These are phyloP conservation scores for Sebastes minor DNA, from an alignment of 2,797 vertebrate species.

Conservation along the genomic window DNA sequence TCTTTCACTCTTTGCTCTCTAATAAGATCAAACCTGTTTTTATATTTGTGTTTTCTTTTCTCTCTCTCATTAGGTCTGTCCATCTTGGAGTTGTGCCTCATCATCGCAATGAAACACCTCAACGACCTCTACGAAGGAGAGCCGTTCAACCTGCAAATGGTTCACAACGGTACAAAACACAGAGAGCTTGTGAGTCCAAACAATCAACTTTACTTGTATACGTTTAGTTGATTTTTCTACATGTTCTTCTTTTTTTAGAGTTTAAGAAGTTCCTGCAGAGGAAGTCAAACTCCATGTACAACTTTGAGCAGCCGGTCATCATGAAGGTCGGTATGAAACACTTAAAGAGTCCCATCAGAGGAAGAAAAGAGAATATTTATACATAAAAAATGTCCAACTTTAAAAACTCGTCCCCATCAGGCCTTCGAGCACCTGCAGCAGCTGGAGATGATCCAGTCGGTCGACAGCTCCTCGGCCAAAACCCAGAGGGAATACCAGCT, in stretches of 20 bases:
- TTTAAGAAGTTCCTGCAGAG: conserved; percentile 98
- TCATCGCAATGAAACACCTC: conserved; percentile 98
- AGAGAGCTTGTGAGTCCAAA: background rate
- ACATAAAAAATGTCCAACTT: background rate
- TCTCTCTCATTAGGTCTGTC: conserved; percentile 85
- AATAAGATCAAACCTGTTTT: background rate
- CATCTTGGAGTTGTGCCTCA: conserved; percentile 93
- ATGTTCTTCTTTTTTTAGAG: conserved; percentile 79
- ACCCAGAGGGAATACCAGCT: conserved; percentile 91
- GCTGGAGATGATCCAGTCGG: conserved; percentile 86
- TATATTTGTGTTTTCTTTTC: background rate
- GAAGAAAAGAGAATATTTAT: background rate
- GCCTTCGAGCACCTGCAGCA: conserved; percentile 91
- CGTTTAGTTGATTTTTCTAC: background rate
- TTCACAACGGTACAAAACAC: conserved; percentile 89
- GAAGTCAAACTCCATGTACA: conserved; percentile 92
- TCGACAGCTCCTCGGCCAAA: conserved; percentile 81
- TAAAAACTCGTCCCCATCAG: conserved; percentile 55
- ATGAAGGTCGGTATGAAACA: conserved; percentile 88
- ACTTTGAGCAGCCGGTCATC: conserved; percentile 93
- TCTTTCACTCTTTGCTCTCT: fast-evolving
- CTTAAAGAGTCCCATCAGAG: background rate
- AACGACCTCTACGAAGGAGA: conserved; percentile 94
- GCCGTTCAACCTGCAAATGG: conserved; percentile 98
- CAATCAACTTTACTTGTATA: background rate